These are phyloP conservation scores for Morpho achilles DNA, from an alignment of 2,888 invertebrate species.

Conservation along the genomic window DNA sequence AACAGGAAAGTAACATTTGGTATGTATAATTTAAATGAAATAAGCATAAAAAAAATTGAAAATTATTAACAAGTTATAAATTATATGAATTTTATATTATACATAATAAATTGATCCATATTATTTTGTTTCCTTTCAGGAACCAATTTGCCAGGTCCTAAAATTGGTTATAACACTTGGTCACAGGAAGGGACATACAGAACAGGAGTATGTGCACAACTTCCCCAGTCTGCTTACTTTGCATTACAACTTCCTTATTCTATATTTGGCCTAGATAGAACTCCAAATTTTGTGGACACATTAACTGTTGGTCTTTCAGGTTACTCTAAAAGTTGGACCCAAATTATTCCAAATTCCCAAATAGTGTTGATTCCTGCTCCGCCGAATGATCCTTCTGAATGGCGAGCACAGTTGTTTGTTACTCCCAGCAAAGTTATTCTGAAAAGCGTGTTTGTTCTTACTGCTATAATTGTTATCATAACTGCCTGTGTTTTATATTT, in stretches of 20 bases:
- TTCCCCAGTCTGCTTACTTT: slow-evolving; percentile 95
- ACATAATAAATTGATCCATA: too few relatives aligned
- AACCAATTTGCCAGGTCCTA: slow-evolving; percentile 95
- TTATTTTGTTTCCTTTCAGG: slow-evolving; percentile 48
- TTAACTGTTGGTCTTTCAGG: slow-evolving; percentile 89
- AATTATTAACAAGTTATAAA: too few relatives aligned
- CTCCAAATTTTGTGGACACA: slow-evolving; percentile 97
- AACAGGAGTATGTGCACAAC: slow-evolving; percentile 90
- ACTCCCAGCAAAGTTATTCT: slow-evolving; percentile 96
- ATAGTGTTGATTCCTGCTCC: slow-evolving; percentile 96
- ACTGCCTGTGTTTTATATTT: slow-evolving; percentile 90
- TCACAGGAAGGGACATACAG: slow-evolving; percentile 92
- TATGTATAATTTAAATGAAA: slow-evolving; percentile 36
- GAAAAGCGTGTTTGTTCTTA: slow-evolving; percentile 93
- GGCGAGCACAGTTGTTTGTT: slow-evolving; percentile 95
- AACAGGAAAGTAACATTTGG: slow-evolving; percentile 89
- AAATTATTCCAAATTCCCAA: slow-evolving; percentile 98
- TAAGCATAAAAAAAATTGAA: too few relatives aligned
- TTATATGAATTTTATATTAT: too few relatives aligned
- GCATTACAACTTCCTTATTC: slow-evolving; percentile 96
- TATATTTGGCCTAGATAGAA: slow-evolving; percentile 97
- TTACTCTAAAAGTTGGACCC: slow-evolving; percentile 87
- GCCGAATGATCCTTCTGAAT: slow-evolving; percentile 84
- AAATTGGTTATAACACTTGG: slow-evolving; percentile 91
- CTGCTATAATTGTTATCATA: slow-evolving; percentile 91